phyloP scores from a whole-genome alignment of 2,113 vertebrate genomes.

The Lathamus discolor region DNA sequence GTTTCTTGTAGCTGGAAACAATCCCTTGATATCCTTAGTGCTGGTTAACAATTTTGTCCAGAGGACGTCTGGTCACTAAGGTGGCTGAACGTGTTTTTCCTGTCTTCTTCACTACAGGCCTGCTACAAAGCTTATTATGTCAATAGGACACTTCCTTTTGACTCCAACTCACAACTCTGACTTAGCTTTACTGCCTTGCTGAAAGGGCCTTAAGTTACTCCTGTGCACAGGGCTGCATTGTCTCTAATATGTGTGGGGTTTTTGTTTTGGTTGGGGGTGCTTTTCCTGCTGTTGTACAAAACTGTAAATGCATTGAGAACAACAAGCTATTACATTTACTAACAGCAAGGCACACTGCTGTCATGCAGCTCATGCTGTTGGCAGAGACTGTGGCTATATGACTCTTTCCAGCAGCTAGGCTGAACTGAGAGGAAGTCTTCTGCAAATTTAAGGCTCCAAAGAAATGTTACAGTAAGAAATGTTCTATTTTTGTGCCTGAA shows the following conservation, averaged over 20 bases:
- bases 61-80: not conserved
- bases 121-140: constrained; percentile 1
- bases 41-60: not conserved
- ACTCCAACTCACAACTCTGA: not conserved
- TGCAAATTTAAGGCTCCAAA: not conserved
- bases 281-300: constrained; percentile 21
- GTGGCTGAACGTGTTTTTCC: not conserved
- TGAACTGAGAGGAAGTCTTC: not conserved
- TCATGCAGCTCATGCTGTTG: not conserved
- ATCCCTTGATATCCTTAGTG: not conserved
- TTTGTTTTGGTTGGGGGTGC: constrained; percentile 12
- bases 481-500: not conserved
- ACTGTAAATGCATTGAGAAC: constrained; percentile 25
- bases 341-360: not conserved
- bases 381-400: not conserved
- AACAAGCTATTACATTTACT: constrained; percentile 3
- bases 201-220: constrained; percentile 16
- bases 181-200: not conserved
- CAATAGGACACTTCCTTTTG: constrained; percentile 14
- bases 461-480: not conserved
- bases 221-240: constrained; percentile 10
- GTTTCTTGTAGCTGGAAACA: not conserved
- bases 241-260: constrained; percentile 33
- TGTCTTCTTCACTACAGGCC: not conserved
- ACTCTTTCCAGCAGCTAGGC: not conserved